phyloP scores from a whole-genome alignment of 2,888 invertebrate genomes.

The Caenorhabditis imperialis region DNA sequence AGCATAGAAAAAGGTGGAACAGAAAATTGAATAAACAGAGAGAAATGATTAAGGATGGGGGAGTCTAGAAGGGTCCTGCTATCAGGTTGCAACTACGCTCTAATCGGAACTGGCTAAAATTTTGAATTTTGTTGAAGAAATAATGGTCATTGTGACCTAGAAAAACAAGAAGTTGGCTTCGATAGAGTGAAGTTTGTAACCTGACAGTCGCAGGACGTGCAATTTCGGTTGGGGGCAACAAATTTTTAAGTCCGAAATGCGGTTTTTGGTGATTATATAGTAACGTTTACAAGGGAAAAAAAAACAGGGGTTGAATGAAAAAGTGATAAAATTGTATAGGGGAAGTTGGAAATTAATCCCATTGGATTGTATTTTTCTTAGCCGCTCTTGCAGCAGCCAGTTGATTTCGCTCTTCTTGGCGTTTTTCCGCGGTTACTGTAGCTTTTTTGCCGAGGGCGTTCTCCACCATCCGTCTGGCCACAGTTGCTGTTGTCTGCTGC shows the following conservation, averaged over 20 bases:
- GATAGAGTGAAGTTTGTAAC: slow-evolving; percentile 36
- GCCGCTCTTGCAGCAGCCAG: slow-evolving; percentile 56
- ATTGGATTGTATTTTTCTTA: slow-evolving; percentile 55
- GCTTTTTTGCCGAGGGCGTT: slow-evolving; percentile 60
- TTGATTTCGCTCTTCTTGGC: slow-evolving; percentile 54
- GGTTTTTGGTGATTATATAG: background rate
- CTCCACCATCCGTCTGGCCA: slow-evolving; percentile 63
- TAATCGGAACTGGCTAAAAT: slow-evolving; percentile 21
- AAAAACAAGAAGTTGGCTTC: slow-evolving; percentile 4
- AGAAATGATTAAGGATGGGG: slow-evolving; percentile 26
- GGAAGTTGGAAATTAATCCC: slow-evolving; percentile 41
- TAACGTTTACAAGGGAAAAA: background rate
- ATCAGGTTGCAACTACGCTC: slow-evolving; percentile 50
- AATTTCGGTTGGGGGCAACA: slow-evolving; percentile 30
- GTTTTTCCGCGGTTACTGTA: slow-evolving; percentile 54
- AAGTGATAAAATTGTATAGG: slow-evolving; percentile 1
- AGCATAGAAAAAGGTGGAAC: background rate
- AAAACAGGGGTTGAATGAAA: background rate
- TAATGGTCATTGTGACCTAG: slow-evolving; percentile 1
- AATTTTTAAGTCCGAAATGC: slow-evolving; percentile 44
- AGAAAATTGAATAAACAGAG: slow-evolving; percentile 4
- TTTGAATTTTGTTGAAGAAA: background rate
- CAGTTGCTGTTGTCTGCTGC: slow-evolving; percentile 55
- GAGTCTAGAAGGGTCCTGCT: slow-evolving; percentile 18
- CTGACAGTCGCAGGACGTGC: slow-evolving; percentile 20